Base-by-base conservation (phyloP, 2,888 invertebrate genomes). In the Chorisops tibialis region DNA sequence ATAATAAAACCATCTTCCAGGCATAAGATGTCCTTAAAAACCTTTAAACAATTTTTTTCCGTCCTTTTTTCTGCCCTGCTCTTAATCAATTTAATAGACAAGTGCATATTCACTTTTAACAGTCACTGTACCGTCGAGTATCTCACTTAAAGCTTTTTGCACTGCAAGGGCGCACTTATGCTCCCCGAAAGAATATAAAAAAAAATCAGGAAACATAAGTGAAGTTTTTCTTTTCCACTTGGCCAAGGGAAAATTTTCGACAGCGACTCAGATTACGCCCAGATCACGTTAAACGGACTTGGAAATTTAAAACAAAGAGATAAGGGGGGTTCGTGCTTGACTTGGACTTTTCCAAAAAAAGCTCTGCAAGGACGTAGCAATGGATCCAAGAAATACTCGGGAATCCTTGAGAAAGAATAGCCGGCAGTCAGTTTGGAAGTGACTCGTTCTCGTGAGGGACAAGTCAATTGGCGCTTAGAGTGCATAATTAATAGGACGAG, bases 391-490 rank as follows among this genome's bases (percentile, higher is more conserved):
- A 22, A 9, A 50, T n/a, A 3, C 24, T 48, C 12, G 21, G 18
- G 6, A 35, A 14, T 35, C 35, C 35, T 35, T 5, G 45, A 56
- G 45, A 56, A 43, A 18, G 39, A 21, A 18, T 30, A 18, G 24
- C 56, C 56, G 56, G 56, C 56, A 56, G 45, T 56, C 45, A 56
- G 56, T 56, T 30, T 56, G 56, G 30, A 43, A 56, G 45, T 43
- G 45, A 30, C 21, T 56, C 9, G 6, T 56, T 56, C 56, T 18
- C 35, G 45, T 43, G 56, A 56, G 43, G 56, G 30, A 18, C n/a
- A 45, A 24, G 56, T 56, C 56, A 56, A 56, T 56, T 56, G 18
- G 43, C 41, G 30, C 35, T 56, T 22, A 11, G 30, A 45, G 18
- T 45, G 16, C 37, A 11, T 30, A 30, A 30, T 30, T 30, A 30